Conservation (phyloP, 2,113 vertebrate genomes). For the Caranx melampygus region DNA sequence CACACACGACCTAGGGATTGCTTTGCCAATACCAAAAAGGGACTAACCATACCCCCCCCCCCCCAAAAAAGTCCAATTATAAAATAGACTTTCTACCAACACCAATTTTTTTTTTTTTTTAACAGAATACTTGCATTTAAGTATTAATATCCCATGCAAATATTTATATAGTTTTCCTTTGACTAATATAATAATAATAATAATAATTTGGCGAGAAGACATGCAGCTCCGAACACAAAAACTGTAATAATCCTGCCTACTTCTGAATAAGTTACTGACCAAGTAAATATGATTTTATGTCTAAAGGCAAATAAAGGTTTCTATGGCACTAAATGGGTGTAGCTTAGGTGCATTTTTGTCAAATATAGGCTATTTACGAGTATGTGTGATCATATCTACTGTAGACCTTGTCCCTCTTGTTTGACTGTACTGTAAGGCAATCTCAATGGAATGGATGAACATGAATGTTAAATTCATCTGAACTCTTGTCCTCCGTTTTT, state of each 20-base stretch:
- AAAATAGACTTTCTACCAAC: conserved; percentile 66
- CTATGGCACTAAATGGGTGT: conserved; percentile 84
- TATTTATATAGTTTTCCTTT: conserved; percentile 47
- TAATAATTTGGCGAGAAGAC: conserved; percentile 50
- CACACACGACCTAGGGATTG: conserved; percentile 68
- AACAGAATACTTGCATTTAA: conserved; percentile 70
- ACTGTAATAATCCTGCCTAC: conserved; percentile 65
- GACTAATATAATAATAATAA: conserved; percentile 34
- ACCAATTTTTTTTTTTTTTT: conserved; percentile 11
- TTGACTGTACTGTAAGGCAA: conserved; percentile 77
- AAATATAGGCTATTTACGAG: conserved; percentile 76
- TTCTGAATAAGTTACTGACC: conserved; percentile 72
- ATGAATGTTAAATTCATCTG: conserved; percentile 63
- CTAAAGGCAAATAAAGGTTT: conserved; percentile 85
- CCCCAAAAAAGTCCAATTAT: conserved; percentile 66
- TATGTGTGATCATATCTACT: conserved; percentile 67
- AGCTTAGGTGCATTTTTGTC: conserved; percentile 79
- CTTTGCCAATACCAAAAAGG: conserved; percentile 75
- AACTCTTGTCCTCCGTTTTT: conserved; percentile 51
- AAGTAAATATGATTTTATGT: conserved; percentile 73
- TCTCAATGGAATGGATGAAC: conserved; percentile 80
- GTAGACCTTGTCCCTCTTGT: conserved; percentile 68
- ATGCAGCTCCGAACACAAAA: conserved; percentile 74
- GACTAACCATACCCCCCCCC: conserved; percentile 52
- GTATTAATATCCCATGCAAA: conserved; percentile 73